phyloP scores from a whole-genome alignment of 2,113 vertebrate species.

The Osmerus mordax region DNA sequence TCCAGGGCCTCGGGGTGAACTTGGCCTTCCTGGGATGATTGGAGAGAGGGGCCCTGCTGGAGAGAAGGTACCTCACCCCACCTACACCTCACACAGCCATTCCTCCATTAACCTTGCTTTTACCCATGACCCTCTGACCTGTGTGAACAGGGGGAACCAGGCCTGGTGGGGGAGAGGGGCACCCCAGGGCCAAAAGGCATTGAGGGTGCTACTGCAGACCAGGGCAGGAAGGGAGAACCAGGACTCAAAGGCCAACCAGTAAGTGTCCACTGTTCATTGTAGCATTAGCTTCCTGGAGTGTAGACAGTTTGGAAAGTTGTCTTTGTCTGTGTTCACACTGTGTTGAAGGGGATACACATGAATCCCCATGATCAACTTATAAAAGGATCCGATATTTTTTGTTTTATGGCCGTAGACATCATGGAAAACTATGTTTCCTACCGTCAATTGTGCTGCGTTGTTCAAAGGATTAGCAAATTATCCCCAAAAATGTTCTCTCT shows the following conservation, averaged over 20 bases:
- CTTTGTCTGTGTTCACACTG: background rate
- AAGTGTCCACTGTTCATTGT: constrained; percentile 50
- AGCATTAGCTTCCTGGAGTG: background rate
- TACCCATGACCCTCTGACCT: background rate
- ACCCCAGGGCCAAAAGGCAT: constrained; percentile 78
- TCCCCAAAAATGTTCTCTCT: constrained; percentile 16
- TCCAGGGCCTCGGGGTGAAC: constrained; percentile 80
- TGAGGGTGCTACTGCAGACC: constrained; percentile 81
- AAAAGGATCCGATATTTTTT: background rate
- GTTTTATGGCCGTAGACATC: background rate
- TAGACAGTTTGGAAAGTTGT: background rate
- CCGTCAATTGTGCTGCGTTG: background rate
- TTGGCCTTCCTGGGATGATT: constrained; percentile 77
- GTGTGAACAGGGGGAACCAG: constrained; percentile 82
- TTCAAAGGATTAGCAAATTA: background rate
- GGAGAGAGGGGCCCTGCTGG: constrained; percentile 81
- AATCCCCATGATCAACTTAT: background rate
- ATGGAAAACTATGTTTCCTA: background rate
- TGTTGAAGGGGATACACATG: background rate
- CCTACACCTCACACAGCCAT: background rate
- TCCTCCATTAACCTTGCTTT: background rate
- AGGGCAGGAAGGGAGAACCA: constrained; percentile 79
- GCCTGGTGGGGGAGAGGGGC: constrained; percentile 83
- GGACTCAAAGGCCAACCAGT: constrained; percentile 83
- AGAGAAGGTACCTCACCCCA: constrained; percentile 73